Evolutionary conservation across 1,140 invertebrate species (phyloP).

Genomic region (Helicoverpa zea): DNA sequence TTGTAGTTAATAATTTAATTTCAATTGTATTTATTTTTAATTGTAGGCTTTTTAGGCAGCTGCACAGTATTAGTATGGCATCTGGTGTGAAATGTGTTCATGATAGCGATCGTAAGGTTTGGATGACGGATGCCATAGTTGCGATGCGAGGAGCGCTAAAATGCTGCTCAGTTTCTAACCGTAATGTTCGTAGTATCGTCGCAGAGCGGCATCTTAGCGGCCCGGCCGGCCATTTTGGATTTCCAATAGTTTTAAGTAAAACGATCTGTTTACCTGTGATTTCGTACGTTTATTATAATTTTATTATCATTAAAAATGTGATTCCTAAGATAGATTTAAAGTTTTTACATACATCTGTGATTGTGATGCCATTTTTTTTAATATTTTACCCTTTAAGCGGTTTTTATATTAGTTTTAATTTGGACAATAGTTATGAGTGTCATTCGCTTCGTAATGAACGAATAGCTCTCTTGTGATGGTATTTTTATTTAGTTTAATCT

Average conservation of each 20-base stretch:
- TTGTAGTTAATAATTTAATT: slow-evolving; percentile 65
- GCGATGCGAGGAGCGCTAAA: slow-evolving; percentile 50
- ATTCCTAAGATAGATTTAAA: slow-evolving; percentile 78
- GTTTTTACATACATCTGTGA: slow-evolving; percentile 83
- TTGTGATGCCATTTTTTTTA: slow-evolving; percentile 80
- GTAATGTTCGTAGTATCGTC: neutral
- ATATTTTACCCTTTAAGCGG: slow-evolving; percentile 73
- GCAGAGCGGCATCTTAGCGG: slow-evolving; percentile 54
- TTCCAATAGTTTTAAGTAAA: slow-evolving; percentile 76
- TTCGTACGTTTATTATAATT: slow-evolving; percentile 73
- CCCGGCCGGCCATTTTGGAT: slow-evolving; percentile 55
- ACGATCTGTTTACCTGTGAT: slow-evolving; percentile 80
- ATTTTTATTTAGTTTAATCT: slow-evolving; percentile 43
- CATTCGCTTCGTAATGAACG: slow-evolving; percentile 31
- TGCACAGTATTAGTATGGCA: slow-evolving; percentile 75
- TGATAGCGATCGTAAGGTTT: slow-evolving; percentile 2
- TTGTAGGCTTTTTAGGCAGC: slow-evolving; percentile 67
- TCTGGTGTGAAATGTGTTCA: slow-evolving; percentile 64
- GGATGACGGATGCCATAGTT: neutral
- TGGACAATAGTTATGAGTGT: slow-evolving; percentile 51
- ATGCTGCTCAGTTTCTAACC: slow-evolving; percentile 44
- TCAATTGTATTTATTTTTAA: slow-evolving; percentile 73
- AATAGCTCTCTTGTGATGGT: slow-evolving; percentile 33
- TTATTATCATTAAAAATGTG: slow-evolving; percentile 77
- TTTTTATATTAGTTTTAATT: slow-evolving; percentile 71